Percentiles rank a stretch among this genome's conserved stretches.
phyloP scores from a whole-genome alignment of 1,140 invertebrate species.

The Trichomalopsis sarcophagae region DNA sequence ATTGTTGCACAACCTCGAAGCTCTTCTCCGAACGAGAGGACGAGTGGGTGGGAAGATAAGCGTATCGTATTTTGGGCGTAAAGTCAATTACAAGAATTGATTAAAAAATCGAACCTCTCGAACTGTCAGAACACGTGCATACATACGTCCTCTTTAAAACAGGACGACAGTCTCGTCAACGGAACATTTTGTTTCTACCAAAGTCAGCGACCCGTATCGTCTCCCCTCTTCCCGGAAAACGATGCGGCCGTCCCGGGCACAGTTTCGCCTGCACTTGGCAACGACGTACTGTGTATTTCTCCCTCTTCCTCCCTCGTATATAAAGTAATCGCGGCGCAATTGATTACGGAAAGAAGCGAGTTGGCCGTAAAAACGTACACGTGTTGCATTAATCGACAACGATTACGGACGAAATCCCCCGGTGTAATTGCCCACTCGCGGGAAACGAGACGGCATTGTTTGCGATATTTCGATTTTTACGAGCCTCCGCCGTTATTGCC shows the following conservation, averaged over 20 bases:
- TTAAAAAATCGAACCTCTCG: not conserved
- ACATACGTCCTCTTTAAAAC: no score
- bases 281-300: constrained; percentile 7
- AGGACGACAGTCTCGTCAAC: not conserved
- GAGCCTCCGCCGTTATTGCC: not conserved
- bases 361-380: not conserved
- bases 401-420: not conserved
- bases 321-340: constrained; percentile 10
- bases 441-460: not conserved
- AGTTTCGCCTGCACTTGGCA: constrained; percentile 16
- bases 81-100: no score
- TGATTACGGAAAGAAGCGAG: constrained; percentile 4
- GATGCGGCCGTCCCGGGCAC: not conserved
- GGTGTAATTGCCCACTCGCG: not conserved
- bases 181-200: not conserved
- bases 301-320: no score
- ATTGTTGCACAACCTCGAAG: constrained; percentile 23
- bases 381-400: constrained; percentile 11
- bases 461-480: not conserved
- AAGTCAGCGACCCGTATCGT: not conserved
- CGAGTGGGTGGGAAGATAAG: not conserved
- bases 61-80: not conserved
- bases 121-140: not conserved
- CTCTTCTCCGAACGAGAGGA: not conserved
- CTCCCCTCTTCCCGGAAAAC: not conserved